Percentiles rank a stretch among this genome's conserved stretches.
phyloP scores from a whole-genome alignment of 2,888 invertebrate genomes.

The Strigamia maritima region DNA sequence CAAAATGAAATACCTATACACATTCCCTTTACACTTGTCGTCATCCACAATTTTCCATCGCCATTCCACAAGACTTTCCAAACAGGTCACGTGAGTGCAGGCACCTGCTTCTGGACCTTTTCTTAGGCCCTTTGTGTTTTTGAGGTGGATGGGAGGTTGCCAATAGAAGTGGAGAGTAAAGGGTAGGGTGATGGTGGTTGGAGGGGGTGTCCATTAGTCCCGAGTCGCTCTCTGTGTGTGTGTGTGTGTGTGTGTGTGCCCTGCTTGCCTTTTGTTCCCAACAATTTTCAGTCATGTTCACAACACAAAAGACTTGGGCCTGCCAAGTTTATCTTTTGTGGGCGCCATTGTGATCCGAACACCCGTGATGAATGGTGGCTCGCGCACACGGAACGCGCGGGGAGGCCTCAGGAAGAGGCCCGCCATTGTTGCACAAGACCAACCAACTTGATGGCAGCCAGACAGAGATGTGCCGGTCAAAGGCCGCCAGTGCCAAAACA shows the following conservation, averaged over 20 bases:
- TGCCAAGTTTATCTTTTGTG: constrained; percentile 15
- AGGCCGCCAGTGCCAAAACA: background rate
- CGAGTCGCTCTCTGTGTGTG: background rate
- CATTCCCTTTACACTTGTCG: background rate
- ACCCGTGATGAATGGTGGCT: constrained; percentile 15
- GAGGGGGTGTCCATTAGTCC: constrained; percentile 10
- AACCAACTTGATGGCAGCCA: background rate
- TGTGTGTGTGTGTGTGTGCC: constrained; percentile 6
- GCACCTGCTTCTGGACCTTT: constrained; percentile 9
- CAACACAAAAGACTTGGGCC: constrained; percentile 15
- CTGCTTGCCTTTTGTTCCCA: constrained; percentile 31
- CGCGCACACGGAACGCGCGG: constrained; percentile 15
- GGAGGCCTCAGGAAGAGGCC: constrained; percentile 15
- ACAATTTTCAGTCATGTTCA: constrained; percentile 37
- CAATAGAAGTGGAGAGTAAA: constrained; percentile 3
- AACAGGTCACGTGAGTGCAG: constrained; percentile 10
- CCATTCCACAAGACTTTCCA: background rate
- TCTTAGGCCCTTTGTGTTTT: constrained; percentile 15
- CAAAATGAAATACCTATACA: background rate
- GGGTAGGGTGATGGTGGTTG: background rate
- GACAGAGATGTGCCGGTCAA: background rate
- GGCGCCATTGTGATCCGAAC: constrained; percentile 15
- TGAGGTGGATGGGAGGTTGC: constrained; percentile 5
- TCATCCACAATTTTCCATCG: background rate
- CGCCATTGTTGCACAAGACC: constrained; percentile 10